phyloP scores from a whole-genome alignment of 2,888 invertebrate species.

The Cremastobaeus sp. region DNA sequence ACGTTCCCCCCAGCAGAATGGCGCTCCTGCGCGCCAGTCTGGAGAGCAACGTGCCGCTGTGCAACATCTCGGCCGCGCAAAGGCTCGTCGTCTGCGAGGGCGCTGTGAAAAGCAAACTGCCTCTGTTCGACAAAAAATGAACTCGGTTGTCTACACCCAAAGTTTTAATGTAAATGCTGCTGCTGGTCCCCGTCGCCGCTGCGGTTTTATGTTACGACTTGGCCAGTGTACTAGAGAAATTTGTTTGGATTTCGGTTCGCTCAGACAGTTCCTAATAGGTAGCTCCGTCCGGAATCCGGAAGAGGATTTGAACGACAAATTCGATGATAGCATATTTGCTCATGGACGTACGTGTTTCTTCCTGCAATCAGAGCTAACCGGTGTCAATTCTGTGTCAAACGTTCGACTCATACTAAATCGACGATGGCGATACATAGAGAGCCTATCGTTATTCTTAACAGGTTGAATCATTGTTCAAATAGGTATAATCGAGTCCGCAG shows the following conservation, averaged over 20 bases:
- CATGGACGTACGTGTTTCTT: slow-evolving; percentile 29
- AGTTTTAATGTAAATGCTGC: neutral
- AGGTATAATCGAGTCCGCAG: neutral
- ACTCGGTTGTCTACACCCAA: slow-evolving; percentile 14
- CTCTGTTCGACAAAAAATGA: slow-evolving; percentile 88
- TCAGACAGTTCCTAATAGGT: slow-evolving; percentile 74
- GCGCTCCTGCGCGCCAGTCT: slow-evolving; percentile 74
- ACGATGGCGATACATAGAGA: slow-evolving; percentile 9
- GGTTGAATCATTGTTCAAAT: slow-evolving; percentile 16
- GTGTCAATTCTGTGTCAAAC: slow-evolving; percentile 52
- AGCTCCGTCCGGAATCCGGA: slow-evolving; percentile 68
- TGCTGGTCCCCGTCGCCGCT: too few species aligned
- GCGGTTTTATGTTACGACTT: too few species aligned
- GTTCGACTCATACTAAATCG: slow-evolving; percentile 5
- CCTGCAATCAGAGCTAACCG: slow-evolving; percentile 24
- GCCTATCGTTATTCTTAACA: slow-evolving; percentile 26
- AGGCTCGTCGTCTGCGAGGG: slow-evolving; percentile 90
- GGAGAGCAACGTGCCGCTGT: slow-evolving; percentile 77
- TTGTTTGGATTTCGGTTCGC: slow-evolving; percentile 47
- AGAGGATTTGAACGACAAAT: slow-evolving; percentile 41
- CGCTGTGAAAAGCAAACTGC: slow-evolving; percentile 90
- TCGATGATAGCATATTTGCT: slow-evolving; percentile 16
- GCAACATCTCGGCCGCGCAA: slow-evolving; percentile 81
- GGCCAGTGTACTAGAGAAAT: neutral
- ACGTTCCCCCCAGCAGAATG: slow-evolving; percentile 72